phyloP scores from a whole-genome alignment of 2,888 invertebrate genomes.

The Augiades crinisus region DNA sequence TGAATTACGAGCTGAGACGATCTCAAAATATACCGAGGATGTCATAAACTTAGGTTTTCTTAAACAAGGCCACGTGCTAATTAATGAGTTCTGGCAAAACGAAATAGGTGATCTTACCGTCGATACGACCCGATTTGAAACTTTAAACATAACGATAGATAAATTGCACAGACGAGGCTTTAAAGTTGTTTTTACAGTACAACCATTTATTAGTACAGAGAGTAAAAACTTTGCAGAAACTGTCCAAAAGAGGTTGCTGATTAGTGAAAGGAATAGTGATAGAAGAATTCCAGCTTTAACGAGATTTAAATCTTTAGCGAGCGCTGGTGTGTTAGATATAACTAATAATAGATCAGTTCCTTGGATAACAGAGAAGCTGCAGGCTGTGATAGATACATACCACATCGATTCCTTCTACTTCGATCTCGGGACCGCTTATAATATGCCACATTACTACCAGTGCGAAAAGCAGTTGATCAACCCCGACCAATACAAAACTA shows the following conservation, averaged over 20 bases:
- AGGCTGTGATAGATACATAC: slow-evolving; percentile 85
- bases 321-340: slow-evolving; percentile 92
- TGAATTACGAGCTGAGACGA: slow-evolving; percentile 85
- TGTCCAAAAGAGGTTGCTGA: slow-evolving; percentile 86
- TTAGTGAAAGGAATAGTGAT: slow-evolving; percentile 90
- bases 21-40: slow-evolving; percentile 91
- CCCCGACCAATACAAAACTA: slow-evolving; percentile 91
- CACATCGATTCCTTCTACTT: slow-evolving; percentile 93
- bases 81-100: slow-evolving; percentile 92
- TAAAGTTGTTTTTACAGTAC: slow-evolving; percentile 92
- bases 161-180: slow-evolving; percentile 92
- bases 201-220: slow-evolving; percentile 94
- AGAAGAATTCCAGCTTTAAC: slow-evolving; percentile 91
- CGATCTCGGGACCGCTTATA: slow-evolving; percentile 90
- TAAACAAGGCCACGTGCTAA: slow-evolving; percentile 88
- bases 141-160: slow-evolving; percentile 88
- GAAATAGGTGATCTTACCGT: slow-evolving; percentile 92
- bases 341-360: slow-evolving; percentile 90
- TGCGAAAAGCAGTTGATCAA: slow-evolving; percentile 87
- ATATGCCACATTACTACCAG: slow-evolving; percentile 93
- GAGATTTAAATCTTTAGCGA: slow-evolving; percentile 89
- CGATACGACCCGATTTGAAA: slow-evolving; percentile 89
- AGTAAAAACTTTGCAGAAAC: slow-evolving; percentile 91
- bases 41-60: slow-evolving; percentile 90
- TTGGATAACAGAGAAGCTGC: slow-evolving; percentile 89